phyloP scores from a whole-genome alignment of 2,113 vertebrate genomes.

The Malaclemys terrapin region DNA sequence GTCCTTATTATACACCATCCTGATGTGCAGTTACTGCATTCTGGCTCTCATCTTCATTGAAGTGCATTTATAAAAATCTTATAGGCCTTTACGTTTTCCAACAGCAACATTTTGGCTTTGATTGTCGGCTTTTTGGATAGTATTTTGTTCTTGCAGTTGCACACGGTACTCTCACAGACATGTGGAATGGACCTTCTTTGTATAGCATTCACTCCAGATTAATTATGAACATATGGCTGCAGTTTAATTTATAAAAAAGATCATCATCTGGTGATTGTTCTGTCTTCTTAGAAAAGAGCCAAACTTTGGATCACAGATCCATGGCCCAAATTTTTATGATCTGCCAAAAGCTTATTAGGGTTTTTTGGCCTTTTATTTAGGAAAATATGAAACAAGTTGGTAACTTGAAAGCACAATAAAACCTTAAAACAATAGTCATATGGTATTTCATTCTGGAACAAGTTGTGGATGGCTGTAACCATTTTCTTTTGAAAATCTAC shows the following conservation, averaged over 20 bases:
- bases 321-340: neutral
- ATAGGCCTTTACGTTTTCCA: neutral
- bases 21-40: neutral
- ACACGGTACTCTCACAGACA: slow-evolving; percentile 12
- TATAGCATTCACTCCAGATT: neutral
- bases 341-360: neutral
- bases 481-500: neutral
- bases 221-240: neutral
- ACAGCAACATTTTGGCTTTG: neutral
- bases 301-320: neutral
- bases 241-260: neutral
- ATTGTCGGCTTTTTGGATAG: neutral
- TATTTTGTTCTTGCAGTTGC: slow-evolving; percentile 27
- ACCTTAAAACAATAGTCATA: neutral
- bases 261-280: neutral
- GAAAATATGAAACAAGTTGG: neutral
- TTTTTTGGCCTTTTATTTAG: neutral
- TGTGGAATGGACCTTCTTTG: neutral
- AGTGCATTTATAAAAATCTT: neutral
- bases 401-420: neutral
- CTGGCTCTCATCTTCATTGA: neutral
- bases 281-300: neutral
- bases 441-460: neutral
- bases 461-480: neutral
- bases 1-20: neutral